Percentiles rank a stretch among this genome's conserved stretches.
These are phyloP conservation scores for Conistra vaccinii DNA, from an alignment of 2,888 invertebrate species.

Conservation along the genomic window DNA sequence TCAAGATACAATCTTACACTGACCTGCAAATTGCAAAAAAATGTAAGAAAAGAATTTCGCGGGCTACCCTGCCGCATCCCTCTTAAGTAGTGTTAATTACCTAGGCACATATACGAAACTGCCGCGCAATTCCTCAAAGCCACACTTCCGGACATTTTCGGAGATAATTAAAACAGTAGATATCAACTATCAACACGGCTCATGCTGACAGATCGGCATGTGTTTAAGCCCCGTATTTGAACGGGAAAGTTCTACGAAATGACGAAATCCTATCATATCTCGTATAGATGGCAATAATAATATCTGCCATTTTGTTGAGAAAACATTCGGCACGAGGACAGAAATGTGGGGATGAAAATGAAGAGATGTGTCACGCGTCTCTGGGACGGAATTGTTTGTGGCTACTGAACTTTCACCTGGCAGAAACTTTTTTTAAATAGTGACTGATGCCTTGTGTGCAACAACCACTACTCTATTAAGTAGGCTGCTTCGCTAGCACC, in stretches of 20 bases:
- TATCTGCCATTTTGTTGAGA: constrained; percentile 14
- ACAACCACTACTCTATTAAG: background rate
- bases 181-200: constrained; percentile 6
- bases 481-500: background rate
- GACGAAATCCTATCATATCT: constrained; percentile 20
- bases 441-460: background rate
- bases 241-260: constrained; percentile 35
- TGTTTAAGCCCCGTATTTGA: constrained; percentile 6
- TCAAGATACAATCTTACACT: too few species aligned
- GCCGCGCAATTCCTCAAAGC: background rate
- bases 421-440: background rate
- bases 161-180: constrained; percentile 4
- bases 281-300: constrained; percentile 27
- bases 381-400: background rate
- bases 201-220: constrained; percentile 38
- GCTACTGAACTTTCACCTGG: background rate
- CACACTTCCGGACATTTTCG: background rate
- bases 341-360: background rate
- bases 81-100: background rate
- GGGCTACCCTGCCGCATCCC: too few species aligned
- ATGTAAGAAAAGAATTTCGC: too few species aligned
- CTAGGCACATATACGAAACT: background rate
- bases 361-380: constrained; percentile 1
- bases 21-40: too few species aligned
- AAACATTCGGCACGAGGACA: constrained; percentile 47